These are phyloP conservation scores for Agrotis segetum DNA, from an alignment of 2,888 invertebrate genomes.

Conservation along the genomic window DNA sequence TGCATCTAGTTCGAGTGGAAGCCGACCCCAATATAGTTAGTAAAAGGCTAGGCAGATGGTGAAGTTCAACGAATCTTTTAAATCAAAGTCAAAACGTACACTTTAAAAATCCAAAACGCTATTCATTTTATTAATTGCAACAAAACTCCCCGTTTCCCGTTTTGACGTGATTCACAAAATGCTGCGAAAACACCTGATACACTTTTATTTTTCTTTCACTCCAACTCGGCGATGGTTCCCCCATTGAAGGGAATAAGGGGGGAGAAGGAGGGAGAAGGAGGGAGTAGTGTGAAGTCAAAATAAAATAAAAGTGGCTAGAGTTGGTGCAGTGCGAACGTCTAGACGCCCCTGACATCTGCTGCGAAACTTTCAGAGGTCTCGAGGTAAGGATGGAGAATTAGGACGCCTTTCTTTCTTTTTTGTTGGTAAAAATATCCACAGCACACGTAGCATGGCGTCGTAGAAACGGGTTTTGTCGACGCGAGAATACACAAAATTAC, in stretches of 20 bases:
- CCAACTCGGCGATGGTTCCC: conserved; percentile 21
- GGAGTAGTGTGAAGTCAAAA: conserved; percentile 59
- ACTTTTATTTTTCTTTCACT: conserved; percentile 44
- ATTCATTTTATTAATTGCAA: conserved; percentile 5
- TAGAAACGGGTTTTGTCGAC: too few relatives aligned
- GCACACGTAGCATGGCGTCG: too few relatives aligned
- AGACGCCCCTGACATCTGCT: conserved; percentile 65
- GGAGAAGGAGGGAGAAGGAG: neutral
- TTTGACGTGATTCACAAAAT: conserved; percentile 16
- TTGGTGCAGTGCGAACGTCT: conserved; percentile 62
- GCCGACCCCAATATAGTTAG: neutral
- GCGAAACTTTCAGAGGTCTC: conserved; percentile 47
- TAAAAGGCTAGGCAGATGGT: neutral
- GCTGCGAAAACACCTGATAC: conserved; percentile 42
- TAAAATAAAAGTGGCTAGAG: conserved; percentile 57
- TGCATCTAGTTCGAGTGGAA: neutral
- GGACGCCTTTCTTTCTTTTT: neutral
- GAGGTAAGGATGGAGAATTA: conserved; percentile 27
- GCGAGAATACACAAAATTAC: too few relatives aligned
- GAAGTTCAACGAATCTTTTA: too few relatives aligned
- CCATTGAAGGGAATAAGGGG: conserved; percentile 9
- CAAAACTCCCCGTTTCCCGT: conserved; percentile 3
- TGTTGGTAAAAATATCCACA: too few relatives aligned
- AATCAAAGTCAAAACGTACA: neutral
- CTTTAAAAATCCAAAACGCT: neutral